Percentiles rank a stretch among this genome's conserved stretches.
These are phyloP conservation scores for Monodelphis domestica DNA, from an alignment of 2,797 vertebrate genomes.

Conservation along the genomic window DNA sequence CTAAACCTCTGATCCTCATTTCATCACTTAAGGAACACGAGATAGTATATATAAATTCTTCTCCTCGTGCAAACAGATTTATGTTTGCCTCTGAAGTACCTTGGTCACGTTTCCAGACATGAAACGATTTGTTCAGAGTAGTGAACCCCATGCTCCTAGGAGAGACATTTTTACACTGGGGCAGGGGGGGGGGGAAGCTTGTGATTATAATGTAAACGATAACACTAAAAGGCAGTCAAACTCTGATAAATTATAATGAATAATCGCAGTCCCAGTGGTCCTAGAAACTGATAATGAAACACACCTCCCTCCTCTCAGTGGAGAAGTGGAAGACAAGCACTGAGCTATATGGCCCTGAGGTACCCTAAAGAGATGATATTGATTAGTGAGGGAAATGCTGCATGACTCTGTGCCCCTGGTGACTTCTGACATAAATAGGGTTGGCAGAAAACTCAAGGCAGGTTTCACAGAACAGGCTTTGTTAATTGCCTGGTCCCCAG, in stretches of 20 bases:
- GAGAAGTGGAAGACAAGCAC: not conserved
- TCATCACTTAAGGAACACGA: slow-evolving; percentile 31
- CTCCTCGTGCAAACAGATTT: slow-evolving; percentile 3
- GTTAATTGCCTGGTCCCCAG: not conserved
- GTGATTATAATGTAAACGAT: not conserved
- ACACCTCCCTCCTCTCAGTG: not conserved
- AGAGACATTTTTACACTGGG: slow-evolving; percentile 12
- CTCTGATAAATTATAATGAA: not conserved
- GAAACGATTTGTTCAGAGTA: not conserved
- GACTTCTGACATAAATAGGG: not conserved
- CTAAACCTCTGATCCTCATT: slow-evolving; percentile 23
- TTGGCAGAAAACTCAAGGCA: not conserved
- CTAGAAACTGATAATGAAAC: slow-evolving; percentile 21
- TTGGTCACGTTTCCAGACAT: slow-evolving; percentile 13
- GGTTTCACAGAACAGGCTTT: not conserved
- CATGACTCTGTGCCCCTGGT: not conserved
- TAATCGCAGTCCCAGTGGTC: slow-evolving; percentile 4
- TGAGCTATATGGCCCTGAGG: not conserved
- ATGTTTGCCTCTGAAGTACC: slow-evolving; percentile 24
- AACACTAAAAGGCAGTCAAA: not conserved
- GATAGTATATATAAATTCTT: slow-evolving; percentile 31
- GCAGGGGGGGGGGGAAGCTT: not conserved
- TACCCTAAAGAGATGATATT: slow-evolving; percentile 33
- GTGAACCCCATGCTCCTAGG: slow-evolving; percentile 23
- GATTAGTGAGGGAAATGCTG: slow-evolving; percentile 6